A percentile compares a stretch with the other conserved stretches of the same genome.
Conservation (phyloP, 2,888 invertebrate species). For the Scaptomyza reducta region DNA sequence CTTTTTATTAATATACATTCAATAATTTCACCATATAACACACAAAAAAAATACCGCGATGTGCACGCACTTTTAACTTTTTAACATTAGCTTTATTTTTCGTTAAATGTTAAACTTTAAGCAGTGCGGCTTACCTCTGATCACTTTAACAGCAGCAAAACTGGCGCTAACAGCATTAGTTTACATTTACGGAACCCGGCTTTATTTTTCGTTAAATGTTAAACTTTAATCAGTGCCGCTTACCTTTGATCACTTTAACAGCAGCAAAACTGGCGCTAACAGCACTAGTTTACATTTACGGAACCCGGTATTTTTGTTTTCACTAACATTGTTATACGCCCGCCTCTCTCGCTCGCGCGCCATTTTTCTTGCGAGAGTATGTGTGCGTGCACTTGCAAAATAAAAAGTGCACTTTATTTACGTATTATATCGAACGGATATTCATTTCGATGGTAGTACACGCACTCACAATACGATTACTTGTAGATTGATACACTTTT, state of each 20-base stretch:
- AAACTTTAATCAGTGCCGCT: too few relatives aligned
- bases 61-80: not conserved
- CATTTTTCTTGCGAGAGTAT: not conserved
- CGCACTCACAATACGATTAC: not conserved
- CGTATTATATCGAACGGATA: not conserved
- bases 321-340: too few relatives aligned
- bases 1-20: not conserved
- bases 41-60: not conserved
- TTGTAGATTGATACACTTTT: not conserved
- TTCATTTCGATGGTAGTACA: too few relatives aligned
- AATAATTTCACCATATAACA: not conserved
- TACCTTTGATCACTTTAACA: too few relatives aligned
- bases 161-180: not conserved
- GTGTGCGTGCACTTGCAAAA: not conserved
- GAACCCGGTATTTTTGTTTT: not conserved
- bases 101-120: not conserved
- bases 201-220: too few relatives aligned
- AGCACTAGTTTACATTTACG: too few relatives aligned
- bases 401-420: not conserved
- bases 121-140: not conserved
- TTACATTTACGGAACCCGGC: not conserved
- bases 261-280: too few relatives aligned
- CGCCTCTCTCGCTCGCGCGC: not conserved
- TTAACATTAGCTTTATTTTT: too few relatives aligned
- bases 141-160: not conserved